A percentile compares a stretch with the other conserved stretches of the same genome.
Evolutionary conservation across 2,888 invertebrate genomes (phyloP).

Genomic region (Erebia ligea): DNA sequence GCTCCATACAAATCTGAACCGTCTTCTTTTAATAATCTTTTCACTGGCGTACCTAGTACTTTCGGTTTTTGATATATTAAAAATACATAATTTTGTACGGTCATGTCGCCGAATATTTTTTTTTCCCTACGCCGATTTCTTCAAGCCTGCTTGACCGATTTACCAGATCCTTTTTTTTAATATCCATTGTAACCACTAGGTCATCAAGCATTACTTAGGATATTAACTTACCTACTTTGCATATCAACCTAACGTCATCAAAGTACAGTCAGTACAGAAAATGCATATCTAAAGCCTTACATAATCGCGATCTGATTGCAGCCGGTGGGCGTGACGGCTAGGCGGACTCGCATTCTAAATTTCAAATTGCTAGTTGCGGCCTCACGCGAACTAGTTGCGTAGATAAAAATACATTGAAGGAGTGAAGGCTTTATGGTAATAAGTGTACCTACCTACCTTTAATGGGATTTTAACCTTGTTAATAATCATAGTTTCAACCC

Average conservation of each 20-base stretch:
- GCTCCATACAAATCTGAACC: too few species aligned
- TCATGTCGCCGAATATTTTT: too few species aligned
- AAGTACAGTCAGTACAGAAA: slow-evolving; percentile 56
- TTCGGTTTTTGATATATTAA: too few species aligned
- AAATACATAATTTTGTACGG: too few species aligned
- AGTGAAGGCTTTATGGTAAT: slow-evolving; percentile 34
- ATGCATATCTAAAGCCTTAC: slow-evolving; percentile 68
- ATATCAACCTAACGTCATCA: slow-evolving; percentile 46
- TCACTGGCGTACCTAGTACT: too few species aligned
- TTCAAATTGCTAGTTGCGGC: slow-evolving; percentile 71
- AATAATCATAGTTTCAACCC: not conserved
- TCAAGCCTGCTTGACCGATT: too few species aligned
- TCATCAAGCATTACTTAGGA: too few species aligned
- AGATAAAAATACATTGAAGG: slow-evolving; percentile 44
- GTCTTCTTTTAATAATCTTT: too few species aligned
- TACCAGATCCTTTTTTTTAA: too few species aligned
- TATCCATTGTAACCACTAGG: not conserved
- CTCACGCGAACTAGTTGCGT: slow-evolving; percentile 68
- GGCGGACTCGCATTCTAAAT: slow-evolving; percentile 74
- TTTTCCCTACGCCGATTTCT: too few species aligned
- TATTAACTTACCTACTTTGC: not conserved
- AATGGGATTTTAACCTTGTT: slow-evolving; percentile 21
- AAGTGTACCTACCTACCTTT: not conserved
- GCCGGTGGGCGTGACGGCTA: slow-evolving; percentile 64
- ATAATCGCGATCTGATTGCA: slow-evolving; percentile 71